phyloP scores from a whole-genome alignment of 2,113 vertebrate genomes.

The rabbit (Oryctolagus cuniculus) region DNA sequence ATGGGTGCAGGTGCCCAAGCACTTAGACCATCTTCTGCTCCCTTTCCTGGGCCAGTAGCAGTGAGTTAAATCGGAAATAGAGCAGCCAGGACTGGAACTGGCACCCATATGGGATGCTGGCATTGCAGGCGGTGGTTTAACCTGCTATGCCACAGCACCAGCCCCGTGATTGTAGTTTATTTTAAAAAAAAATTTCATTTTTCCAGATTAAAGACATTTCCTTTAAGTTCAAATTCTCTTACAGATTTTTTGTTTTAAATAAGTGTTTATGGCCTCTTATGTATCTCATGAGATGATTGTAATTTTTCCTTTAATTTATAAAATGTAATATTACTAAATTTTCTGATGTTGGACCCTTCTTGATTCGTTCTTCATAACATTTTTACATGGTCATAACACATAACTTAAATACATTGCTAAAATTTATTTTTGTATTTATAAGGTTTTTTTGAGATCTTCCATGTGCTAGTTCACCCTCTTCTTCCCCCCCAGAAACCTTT shows the following conservation, averaged over 20 bases:
- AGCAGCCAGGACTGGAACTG: no score
- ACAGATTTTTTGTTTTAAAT: neutral
- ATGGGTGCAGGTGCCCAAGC: no score
- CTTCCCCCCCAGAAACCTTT: no score
- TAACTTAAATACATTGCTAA: neutral
- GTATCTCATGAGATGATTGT: conserved; percentile 8
- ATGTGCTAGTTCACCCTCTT: no score
- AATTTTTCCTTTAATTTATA: conserved; percentile 34
- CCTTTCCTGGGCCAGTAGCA: no score
- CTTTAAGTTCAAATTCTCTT: conserved; percentile 38
- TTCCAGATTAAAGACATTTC: conserved; percentile 21
- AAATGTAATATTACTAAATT: conserved; percentile 16
- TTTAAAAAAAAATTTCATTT: neutral
- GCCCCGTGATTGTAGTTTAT: no score
- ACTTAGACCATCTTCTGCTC: no score
- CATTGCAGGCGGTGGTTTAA: no score
- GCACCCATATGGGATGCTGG: no score
- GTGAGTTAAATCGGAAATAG: no score
- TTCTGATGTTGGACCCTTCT: neutral
- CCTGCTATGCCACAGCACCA: no score
- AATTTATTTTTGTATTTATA: conserved; percentile 57
- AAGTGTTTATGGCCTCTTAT: conserved; percentile 9
- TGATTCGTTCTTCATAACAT: neutral
- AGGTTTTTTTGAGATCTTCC: neutral
- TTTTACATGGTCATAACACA: neutral